Conservation (phyloP, 2,113 vertebrate species). For the Anhinga rufa region DNA sequence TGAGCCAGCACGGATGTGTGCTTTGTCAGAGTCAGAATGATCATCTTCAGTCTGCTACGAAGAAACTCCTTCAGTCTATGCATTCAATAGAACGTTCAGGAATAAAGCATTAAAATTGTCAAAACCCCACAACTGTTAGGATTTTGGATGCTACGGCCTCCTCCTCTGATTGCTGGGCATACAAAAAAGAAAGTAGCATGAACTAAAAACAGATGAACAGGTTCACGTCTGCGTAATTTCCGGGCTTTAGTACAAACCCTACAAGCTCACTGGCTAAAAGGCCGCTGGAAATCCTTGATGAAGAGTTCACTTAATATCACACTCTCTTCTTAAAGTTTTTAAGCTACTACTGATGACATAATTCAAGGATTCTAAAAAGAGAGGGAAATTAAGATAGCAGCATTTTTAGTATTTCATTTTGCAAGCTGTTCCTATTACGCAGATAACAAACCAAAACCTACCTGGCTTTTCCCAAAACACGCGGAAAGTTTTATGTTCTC, state of each 20-base stretch:
- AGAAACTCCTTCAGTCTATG: not conserved
- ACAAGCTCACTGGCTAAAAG: not conserved
- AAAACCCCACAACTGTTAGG: not conserved
- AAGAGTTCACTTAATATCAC: not conserved
- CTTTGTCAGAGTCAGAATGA: not conserved
- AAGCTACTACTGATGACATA: not conserved
- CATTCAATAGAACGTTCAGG: not conserved
- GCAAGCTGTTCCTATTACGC: not conserved
- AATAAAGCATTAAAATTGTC: not conserved
- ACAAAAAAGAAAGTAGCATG: not conserved
- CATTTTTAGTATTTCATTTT: not conserved
- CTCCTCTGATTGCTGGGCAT: not conserved
- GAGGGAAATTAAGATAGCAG: not conserved
- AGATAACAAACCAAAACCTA: not conserved
- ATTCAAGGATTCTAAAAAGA: not conserved
- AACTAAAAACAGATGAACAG: not conserved
- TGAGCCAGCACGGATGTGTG: not conserved
- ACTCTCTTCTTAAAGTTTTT: not conserved
- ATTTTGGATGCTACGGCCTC: not conserved
- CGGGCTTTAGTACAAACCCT: not conserved
- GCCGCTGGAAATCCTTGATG: fast-evolving
- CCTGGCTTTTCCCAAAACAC: not conserved
- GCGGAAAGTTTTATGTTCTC: not conserved
- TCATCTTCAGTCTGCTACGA: not conserved
- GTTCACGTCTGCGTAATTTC: not conserved